phyloP scores from a whole-genome alignment of 2,888 invertebrate species.

The Hoplodrina blanda region DNA sequence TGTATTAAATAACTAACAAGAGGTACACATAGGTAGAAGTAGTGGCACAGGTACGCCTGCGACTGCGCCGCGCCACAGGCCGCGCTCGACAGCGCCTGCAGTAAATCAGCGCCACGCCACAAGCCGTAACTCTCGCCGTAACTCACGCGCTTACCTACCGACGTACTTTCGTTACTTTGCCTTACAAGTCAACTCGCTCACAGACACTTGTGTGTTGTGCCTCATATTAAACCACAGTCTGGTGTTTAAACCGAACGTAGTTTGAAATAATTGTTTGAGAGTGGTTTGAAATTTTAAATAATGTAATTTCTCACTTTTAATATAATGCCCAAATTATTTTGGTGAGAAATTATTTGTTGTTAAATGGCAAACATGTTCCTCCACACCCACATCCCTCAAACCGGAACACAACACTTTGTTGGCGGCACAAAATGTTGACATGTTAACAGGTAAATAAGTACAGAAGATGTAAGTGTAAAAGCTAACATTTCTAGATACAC shows the following conservation, averaged over 20 bases:
- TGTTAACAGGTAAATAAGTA: not conserved
- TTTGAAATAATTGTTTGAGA: not conserved
- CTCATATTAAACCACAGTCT: conserved; percentile 14
- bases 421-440: no score
- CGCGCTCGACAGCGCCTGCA: not conserved
- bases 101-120: conserved; percentile 49
- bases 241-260: not conserved
- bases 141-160: conserved; percentile 36
- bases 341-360: not conserved
- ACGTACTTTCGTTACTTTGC: conserved; percentile 32
- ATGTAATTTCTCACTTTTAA: no score
- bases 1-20: no score
- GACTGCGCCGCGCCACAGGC: not conserved
- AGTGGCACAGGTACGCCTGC: not conserved
- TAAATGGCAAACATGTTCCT: not conserved
- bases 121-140: conserved; percentile 33
- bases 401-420: no score
- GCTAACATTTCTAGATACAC: not conserved
- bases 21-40: conserved; percentile 1
- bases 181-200: conserved; percentile 42
- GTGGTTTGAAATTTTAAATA: no score
- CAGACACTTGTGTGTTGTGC: conserved; percentile 1
- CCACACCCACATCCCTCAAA: no score
- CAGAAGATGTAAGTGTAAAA: not conserved
- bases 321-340: not conserved